Percentiles rank a stretch among this genome's conserved stretches.
Conservation (phyloP, 2,113 vertebrate species). For the Kryptolebias marmoratus region DNA sequence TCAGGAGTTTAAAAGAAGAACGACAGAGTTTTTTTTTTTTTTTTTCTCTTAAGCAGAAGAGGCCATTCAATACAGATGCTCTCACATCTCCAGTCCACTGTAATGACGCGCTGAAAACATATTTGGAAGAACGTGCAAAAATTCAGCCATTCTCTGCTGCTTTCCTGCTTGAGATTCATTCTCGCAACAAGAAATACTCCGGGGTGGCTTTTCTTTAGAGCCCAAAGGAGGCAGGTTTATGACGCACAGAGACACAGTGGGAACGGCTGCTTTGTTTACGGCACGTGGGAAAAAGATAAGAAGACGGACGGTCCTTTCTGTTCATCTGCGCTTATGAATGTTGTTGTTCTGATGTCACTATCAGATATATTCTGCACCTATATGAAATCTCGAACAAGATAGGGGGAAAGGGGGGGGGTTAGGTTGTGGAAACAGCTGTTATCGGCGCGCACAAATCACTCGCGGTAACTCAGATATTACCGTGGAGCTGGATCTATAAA, state of each 20-base stretch:
- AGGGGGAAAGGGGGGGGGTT: background rate
- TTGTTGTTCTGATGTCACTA: background rate
- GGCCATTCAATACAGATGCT: background rate
- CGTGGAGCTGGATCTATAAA: background rate
- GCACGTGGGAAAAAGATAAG: no score
- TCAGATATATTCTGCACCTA: no score
- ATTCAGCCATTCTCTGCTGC: no score
- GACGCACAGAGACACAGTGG: no score
- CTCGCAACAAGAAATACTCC: no score
- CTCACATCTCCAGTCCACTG: background rate
- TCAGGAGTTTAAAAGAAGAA: background rate
- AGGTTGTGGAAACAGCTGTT: no score
- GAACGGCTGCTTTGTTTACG: no score
- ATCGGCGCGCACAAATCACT: background rate
- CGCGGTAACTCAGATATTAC: background rate
- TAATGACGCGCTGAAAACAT: background rate
- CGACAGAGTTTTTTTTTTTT: background rate
- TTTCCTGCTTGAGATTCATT: no score
- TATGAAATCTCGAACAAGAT: background rate
- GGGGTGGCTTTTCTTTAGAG: no score
- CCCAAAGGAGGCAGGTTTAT: no score
- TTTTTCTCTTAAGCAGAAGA: background rate
- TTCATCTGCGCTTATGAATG: background rate
- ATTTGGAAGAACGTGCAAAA: no score
- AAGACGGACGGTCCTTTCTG: no score